These are phyloP conservation scores for Burhinus bistriatus DNA, from an alignment of 2,113 vertebrate genomes.

Conservation along the genomic window DNA sequence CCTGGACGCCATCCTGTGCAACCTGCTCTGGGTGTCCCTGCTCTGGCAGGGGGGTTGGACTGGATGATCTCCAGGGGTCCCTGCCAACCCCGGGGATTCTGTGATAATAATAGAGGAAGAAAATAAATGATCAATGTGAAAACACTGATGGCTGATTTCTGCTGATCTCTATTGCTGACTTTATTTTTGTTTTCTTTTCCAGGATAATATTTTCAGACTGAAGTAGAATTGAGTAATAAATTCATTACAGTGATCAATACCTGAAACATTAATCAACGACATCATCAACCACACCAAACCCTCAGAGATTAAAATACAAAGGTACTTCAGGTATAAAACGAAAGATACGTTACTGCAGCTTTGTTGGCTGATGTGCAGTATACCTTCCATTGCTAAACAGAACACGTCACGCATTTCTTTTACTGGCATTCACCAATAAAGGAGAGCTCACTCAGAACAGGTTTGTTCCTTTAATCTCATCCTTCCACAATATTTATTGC, in stretches of 20 bases:
- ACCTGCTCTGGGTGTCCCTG: too few relatives aligned
- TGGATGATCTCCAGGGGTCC: too few relatives aligned
- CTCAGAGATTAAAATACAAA: background rate
- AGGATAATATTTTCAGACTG: background rate
- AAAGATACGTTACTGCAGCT: background rate
- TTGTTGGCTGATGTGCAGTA: background rate
- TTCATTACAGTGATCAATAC: background rate
- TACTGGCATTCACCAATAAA: background rate
- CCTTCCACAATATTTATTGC: background rate
- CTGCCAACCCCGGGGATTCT: too few relatives aligned
- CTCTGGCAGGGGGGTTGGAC: too few relatives aligned
- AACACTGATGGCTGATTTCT: background rate
- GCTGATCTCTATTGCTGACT: background rate
- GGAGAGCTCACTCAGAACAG: background rate
- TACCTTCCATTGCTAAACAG: background rate
- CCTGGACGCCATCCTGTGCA: too few relatives aligned
- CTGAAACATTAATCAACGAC: background rate
- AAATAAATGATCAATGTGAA: background rate
- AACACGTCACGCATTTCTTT: background rate
- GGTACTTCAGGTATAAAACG: background rate
- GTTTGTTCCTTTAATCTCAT: background rate
- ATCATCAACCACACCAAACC: background rate
- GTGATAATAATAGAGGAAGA: background rate
- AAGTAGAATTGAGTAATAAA: background rate
- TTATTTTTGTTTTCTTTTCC: background rate